Base-by-base conservation (phyloP, 2,797 vertebrate species). In the Rhynchonycteris naso region DNA sequence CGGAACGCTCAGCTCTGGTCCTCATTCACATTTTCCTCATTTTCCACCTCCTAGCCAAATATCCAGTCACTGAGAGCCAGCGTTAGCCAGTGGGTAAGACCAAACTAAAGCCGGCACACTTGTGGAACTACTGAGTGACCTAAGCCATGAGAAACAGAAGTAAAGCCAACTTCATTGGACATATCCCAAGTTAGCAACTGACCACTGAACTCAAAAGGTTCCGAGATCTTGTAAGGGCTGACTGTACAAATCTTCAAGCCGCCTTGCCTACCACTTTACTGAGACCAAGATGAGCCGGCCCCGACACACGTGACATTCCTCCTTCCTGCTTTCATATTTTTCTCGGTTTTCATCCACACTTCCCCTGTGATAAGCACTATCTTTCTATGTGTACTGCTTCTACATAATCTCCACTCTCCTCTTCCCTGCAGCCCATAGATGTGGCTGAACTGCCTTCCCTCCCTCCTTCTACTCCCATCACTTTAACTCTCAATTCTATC, bases 1-100 rank as follows among this genome's bases (percentile, higher is more conserved):
- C 24, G 63, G 43, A 89, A 76, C 19, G 50, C 63, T 30, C 10
- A 88, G 66, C 69, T 92, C 72, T 69, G 68, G 52, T 35, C 71
- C 28, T 94, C 47, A 90, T 28, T 74, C 19, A 58, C 30, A 88
- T 65, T 91, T 80, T 93, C 30, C 59, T 74, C 18, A 75, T 76
- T 93, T 96, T 87, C 84, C 43, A 91, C 33, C 52, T 89, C 91
- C 38, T 80, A 87, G 38, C 8, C 81, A 90, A 94, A 92, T 8
- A 33, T 88, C 21, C 35, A 93, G 50, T 35, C 69, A 95, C 22
- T 30, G 11, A 69, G 85, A 88, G 35, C 68, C 88, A 93, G 33
- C 43, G 68, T 19, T 33, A 76, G 65, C n/a, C 0, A 93, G 19
- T 56, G 4, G 74, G 59, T 47, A 88, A 38, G 52, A 78, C 66